Evolutionary conservation across 2,797 vertebrate genomes (phyloP).

Genomic region (Gouania willdenowi): DNA sequence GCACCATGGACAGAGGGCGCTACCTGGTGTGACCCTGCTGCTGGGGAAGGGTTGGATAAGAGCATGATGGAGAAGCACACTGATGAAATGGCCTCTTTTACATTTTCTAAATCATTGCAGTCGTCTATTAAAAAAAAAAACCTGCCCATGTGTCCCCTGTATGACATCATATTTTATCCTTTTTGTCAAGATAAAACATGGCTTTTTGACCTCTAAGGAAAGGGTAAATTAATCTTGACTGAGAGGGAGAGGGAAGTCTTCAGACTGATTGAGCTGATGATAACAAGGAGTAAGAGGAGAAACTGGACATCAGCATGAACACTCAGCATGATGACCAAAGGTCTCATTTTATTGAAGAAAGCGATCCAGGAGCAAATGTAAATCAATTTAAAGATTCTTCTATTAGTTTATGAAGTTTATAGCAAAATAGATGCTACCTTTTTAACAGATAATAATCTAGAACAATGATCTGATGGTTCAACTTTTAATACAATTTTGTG

Average conservation of each 20-base stretch:
- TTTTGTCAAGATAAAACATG: conserved; percentile 16
- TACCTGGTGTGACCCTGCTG: conserved; percentile 8
- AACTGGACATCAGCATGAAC: conserved; percentile 26
- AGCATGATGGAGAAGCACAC: conserved; percentile 1
- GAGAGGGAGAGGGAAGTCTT: conserved; percentile 32
- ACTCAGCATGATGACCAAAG: conserved; percentile 18
- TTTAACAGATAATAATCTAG: too few species aligned
- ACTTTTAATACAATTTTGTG: too few species aligned
- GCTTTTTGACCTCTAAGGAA: conserved; percentile 52
- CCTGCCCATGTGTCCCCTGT: not conserved
- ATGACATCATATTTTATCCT: conserved; percentile 23
- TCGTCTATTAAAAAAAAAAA: not conserved
- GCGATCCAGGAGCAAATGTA: too few species aligned
- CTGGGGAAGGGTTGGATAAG: conserved; percentile 4
- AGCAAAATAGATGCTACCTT: too few species aligned
- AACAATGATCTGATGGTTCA: too few species aligned
- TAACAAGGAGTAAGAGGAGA: conserved; percentile 21
- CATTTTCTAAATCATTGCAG: conserved; percentile 14
- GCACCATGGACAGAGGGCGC: conserved; percentile 59
- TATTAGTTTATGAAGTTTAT: too few species aligned
- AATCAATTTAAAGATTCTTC: too few species aligned
- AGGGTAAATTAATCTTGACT: conserved; percentile 31
- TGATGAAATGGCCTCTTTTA: conserved; percentile 13
- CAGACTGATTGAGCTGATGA: conserved; percentile 33
- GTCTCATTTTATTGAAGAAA: conserved; percentile 37